A percentile compares a stretch with the other conserved stretches of the same genome.
These are phyloP conservation scores for Toxonevra muliebris DNA, from an alignment of 2,888 invertebrate genomes.

Conservation along the genomic window DNA sequence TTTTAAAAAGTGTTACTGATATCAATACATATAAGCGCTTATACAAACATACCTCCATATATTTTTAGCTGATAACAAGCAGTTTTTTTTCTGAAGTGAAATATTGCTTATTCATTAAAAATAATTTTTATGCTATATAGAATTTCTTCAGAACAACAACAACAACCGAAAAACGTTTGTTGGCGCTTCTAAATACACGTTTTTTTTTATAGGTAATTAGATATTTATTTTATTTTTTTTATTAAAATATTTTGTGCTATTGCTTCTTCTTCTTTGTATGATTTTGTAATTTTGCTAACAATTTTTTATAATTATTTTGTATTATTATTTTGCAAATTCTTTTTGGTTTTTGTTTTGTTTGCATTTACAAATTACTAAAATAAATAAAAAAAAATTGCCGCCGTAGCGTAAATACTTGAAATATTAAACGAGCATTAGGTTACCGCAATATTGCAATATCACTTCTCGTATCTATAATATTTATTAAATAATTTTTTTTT, in stretches of 20 bases:
- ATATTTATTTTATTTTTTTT: constrained; percentile 8
- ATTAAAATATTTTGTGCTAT: not conserved
- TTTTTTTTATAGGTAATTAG: constrained; percentile 19
- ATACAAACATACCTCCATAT: not conserved
- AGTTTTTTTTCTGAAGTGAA: not conserved
- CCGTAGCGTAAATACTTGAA: not conserved
- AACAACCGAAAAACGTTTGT: constrained; percentile 9
- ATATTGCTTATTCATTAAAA: not conserved
- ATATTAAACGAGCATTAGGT: not conserved
- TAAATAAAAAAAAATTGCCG: not conserved
- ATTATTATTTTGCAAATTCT: constrained; percentile 7
- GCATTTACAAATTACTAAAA: not conserved
- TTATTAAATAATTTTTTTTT: too few species aligned
- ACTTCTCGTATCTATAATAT: too few species aligned
- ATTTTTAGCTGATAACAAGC: not conserved
- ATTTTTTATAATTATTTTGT: not conserved
- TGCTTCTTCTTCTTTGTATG: not conserved
- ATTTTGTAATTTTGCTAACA: not conserved
- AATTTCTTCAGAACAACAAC: constrained; percentile 4
- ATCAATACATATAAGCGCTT: not conserved
- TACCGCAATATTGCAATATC: not conserved
- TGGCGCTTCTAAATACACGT: constrained; percentile 25
- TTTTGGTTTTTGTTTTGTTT: not conserved
- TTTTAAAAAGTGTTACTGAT: not conserved
- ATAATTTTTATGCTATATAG: not conserved